Conservation (phyloP, 2,113 vertebrate species). For the Petrocephalus microphthalmus region DNA sequence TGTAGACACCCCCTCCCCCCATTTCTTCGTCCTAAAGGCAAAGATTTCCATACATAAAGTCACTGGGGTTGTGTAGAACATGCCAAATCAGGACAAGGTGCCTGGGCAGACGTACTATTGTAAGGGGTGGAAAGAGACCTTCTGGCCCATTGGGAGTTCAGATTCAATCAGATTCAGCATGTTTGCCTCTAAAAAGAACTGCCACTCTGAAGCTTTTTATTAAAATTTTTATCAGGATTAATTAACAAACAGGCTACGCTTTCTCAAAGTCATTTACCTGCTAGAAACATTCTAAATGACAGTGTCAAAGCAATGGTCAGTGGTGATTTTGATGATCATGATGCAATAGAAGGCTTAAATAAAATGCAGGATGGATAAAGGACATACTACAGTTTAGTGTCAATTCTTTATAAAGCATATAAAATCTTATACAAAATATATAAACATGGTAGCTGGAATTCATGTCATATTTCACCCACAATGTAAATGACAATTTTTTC, state of each 20-base stretch:
- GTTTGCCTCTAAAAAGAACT: conserved; percentile 66
- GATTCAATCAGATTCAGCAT: conserved; percentile 80
- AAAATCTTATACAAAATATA: not conserved
- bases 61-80: conserved; percentile 95
- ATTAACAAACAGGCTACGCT: conserved; percentile 81
- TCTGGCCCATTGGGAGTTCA: conserved; percentile 91
- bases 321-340: not conserved
- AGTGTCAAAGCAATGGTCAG: conserved; percentile 56
- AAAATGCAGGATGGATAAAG: not conserved
- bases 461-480: not conserved
- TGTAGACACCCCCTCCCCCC: conserved; percentile 72
- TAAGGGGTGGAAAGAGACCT: conserved; percentile 96
- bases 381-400: not conserved
- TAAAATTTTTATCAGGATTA: conserved; percentile 68
- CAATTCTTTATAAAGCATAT: not conserved
- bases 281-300: conserved; percentile 74
- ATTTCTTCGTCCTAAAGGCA: conserved; percentile 97
- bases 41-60: conserved; percentile 99
- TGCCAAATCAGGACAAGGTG: conserved; percentile 83
- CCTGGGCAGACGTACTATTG: conserved; percentile 88
- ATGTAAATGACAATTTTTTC: not conserved
- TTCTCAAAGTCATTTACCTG: conserved; percentile 79
- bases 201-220: conserved; percentile 54
- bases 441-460: not conserved
- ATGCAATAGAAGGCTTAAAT: not conserved